Evolutionary conservation across 2,888 invertebrate genomes (phyloP).

Genomic region (Synergus itoensis): DNA sequence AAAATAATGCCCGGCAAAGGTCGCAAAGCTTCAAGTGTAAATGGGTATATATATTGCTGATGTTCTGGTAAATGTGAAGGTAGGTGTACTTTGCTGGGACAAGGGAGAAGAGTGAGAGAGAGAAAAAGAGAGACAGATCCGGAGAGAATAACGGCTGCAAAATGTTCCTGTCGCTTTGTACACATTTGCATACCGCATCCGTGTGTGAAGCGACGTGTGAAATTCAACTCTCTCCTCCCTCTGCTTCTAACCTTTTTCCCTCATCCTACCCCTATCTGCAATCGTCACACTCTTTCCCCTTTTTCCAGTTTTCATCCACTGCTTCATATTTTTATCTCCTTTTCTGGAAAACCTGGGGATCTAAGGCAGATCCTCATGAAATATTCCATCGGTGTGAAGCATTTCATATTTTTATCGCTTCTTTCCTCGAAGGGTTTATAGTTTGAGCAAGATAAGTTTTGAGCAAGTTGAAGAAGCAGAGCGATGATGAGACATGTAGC

Average conservation of each 20-base stretch:
- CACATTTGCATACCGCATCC: conserved; percentile 69
- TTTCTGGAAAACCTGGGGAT: conserved; percentile 44
- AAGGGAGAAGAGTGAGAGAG: conserved; percentile 6
- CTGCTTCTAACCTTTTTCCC: conserved; percentile 43
- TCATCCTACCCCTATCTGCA: conserved; percentile 30
- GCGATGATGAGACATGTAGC: neutral
- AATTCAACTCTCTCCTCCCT: conserved; percentile 60
- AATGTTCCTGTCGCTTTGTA: conserved; percentile 62
- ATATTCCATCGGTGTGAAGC: conserved; percentile 53
- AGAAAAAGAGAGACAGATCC: conserved; percentile 6
- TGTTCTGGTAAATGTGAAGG: conserved; percentile 12
- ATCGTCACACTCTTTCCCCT: conserved; percentile 16
- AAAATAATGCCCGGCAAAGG: conserved; percentile 57
- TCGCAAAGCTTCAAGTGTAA: conserved; percentile 6
- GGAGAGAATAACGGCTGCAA: conserved; percentile 35
- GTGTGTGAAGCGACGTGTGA: conserved; percentile 63
- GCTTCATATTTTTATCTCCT: conserved; percentile 43
- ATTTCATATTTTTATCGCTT: conserved; percentile 53
- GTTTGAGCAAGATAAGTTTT: neutral
- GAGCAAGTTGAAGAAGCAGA: neutral
- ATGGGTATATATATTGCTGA: conserved; percentile 15
- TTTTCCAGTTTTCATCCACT: conserved; percentile 44
- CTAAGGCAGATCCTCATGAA: conserved; percentile 49
- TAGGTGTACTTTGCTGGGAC: conserved; percentile 28
- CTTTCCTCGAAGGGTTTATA: conserved; percentile 42